A percentile compares a stretch with the other conserved stretches of the same genome.
Conservation (phyloP, 1,140 invertebrate species). For the Drosophila nikananu region DNA sequence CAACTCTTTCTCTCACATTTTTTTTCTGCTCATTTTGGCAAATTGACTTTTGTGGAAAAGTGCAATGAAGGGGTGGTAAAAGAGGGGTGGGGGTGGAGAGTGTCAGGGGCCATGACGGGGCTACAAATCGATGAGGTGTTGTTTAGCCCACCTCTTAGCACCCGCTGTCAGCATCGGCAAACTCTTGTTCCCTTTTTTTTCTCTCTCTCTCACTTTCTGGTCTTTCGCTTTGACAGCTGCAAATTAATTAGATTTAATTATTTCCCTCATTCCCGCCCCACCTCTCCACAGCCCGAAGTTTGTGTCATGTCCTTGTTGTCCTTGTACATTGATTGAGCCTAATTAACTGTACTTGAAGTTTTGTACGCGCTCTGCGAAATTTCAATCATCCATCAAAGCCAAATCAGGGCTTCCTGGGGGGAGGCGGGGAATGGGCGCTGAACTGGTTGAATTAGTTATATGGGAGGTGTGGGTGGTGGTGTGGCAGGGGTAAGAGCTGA, state of each 20-base stretch:
- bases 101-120: conserved; percentile 47
- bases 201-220: conserved; percentile 25
- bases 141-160: conserved; percentile 18
- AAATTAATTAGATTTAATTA: conserved; percentile 84
- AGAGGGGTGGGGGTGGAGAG: background rate
- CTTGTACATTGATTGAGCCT: conserved; percentile 72
- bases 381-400: conserved; percentile 80
- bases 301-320: conserved; percentile 46
- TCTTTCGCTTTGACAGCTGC: conserved; percentile 71
- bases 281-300: conserved; percentile 1
- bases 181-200: background rate
- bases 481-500: conserved; percentile 1
- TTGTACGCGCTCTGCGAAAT: conserved; percentile 69
- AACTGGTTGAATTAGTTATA: conserved; percentile 11
- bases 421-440: background rate
- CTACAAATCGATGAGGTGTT: conserved; percentile 79
- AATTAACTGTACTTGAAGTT: conserved; percentile 83
- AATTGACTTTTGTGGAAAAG: conserved; percentile 66
- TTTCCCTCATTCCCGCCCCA: conserved; percentile 42
- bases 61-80: conserved; percentile 17
- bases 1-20: background rate
- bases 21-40: conserved; percentile 65
- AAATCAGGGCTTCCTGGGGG: conserved; percentile 29
- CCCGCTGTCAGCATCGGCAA: background rate
- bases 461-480: background rate